These are phyloP conservation scores for Malurus melanocephalus DNA, from an alignment of 2,113 vertebrate genomes.

Conservation along the genomic window DNA sequence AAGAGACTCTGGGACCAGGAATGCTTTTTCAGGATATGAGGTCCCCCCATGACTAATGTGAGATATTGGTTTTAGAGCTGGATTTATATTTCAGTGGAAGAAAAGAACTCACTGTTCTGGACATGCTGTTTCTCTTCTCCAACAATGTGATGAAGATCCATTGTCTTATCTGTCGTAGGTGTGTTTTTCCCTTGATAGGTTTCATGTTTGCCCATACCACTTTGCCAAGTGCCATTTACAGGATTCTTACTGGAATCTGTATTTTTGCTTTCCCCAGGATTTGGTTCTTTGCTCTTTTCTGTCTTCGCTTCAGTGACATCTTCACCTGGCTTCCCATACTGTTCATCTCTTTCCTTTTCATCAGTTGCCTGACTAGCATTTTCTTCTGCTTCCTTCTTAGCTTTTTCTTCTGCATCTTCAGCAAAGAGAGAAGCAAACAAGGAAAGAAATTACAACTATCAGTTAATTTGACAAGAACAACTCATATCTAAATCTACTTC, in stretches of 20 bases:
- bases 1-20: not conserved
- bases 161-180: constrained; percentile 37
- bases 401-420: constrained; percentile 71
- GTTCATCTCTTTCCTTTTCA: constrained; percentile 73
- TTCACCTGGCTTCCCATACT: constrained; percentile 56
- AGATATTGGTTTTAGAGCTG: not conserved
- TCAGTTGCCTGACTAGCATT: constrained; percentile 74
- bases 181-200: constrained; percentile 40
- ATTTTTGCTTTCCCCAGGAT: constrained; percentile 21
- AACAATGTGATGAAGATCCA: not conserved
- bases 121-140: constrained; percentile 51
- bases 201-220: constrained; percentile 3
- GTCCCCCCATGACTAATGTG: no score
- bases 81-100: not conserved
- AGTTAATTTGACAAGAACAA: not conserved
- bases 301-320: constrained; percentile 28
- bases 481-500: not conserved
- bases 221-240: constrained; percentile 60
- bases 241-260: constrained; percentile 45
- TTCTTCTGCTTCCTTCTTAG: constrained; percentile 80
- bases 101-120: constrained; percentile 72
- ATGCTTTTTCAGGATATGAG: not conserved
- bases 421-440: constrained; percentile 11
- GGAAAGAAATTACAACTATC: not conserved
- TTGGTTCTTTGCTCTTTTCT: constrained; percentile 49